phyloP scores from a whole-genome alignment of 2,888 invertebrate species.

The Erebia ligea region DNA sequence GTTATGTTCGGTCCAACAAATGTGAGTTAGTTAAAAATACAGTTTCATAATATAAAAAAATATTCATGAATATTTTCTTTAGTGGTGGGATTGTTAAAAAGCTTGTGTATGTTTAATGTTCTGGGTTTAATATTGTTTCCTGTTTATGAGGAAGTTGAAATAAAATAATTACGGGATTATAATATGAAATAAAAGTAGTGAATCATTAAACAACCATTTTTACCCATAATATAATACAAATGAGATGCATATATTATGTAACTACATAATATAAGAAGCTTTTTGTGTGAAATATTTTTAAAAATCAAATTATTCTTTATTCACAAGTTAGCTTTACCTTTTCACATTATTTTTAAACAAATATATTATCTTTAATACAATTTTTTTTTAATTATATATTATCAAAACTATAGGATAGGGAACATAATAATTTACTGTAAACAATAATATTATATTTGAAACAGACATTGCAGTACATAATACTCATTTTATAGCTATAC shows the following conservation, averaged over 20 bases:
- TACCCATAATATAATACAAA: no score
- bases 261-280: no score
- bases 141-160: no score
- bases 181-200: background rate
- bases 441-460: background rate
- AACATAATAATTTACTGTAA: background rate
- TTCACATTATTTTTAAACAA: background rate
- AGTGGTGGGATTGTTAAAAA: background rate
- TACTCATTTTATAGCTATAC: background rate
- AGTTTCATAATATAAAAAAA: background rate
- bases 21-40: background rate
- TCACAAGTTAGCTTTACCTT: background rate
- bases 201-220: background rate
- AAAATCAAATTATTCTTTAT: no score
- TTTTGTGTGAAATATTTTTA: no score
- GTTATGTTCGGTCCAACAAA: background rate
- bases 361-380: no score
- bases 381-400: background rate
- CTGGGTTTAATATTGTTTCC: no score
- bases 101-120: background rate
- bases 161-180: background rate
- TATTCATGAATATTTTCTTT: background rate
- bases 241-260: no score
- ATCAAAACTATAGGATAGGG: background rate
- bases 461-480: background rate